phyloP scores from a whole-genome alignment of 1,140 invertebrate genomes.

The Penaeus japonicus region DNA sequence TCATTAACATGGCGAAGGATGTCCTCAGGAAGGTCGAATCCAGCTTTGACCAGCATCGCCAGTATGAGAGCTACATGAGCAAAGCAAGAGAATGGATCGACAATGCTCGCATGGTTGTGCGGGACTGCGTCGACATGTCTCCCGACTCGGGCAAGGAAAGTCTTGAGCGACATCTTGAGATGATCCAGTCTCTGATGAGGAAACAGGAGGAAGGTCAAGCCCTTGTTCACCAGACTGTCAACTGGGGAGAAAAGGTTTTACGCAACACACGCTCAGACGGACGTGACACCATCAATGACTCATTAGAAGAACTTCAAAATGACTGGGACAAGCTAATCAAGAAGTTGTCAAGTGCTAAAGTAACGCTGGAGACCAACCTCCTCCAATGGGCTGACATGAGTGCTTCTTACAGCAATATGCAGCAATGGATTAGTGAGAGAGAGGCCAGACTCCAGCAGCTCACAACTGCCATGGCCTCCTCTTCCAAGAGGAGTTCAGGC shows the following conservation, averaged over 20 bases:
- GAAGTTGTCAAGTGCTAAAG: conserved; percentile 91
- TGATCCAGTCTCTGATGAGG: conserved; percentile 78
- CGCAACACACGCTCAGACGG: conserved; percentile 88
- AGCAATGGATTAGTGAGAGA: conserved; percentile 94
- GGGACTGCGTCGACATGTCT: conserved; percentile 77
- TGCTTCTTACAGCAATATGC: conserved; percentile 86
- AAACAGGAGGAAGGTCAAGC: conserved; percentile 91
- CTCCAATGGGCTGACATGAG: conserved; percentile 96
- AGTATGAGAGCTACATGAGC: conserved; percentile 80
- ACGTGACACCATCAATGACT: conserved; percentile 83
- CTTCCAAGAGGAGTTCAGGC: conserved; percentile 69
- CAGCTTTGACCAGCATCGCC: conserved; percentile 85
- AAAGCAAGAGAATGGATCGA: conserved; percentile 90
- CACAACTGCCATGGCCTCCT: conserved; percentile 37
- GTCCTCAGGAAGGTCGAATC: conserved; percentile 91
- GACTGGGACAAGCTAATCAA: conserved; percentile 92
- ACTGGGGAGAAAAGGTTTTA: conserved; percentile 90
- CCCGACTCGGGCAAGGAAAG: conserved; percentile 84
- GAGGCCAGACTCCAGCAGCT: conserved; percentile 90
- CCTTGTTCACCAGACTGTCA: conserved; percentile 87
- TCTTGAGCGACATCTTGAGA: conserved; percentile 81
- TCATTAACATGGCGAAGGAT: conserved; percentile 90
- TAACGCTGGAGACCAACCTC: conserved; percentile 88
- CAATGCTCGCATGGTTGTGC: conserved; percentile 82
- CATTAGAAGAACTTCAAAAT: conserved; percentile 88